A percentile compares a stretch with the other conserved stretches of the same genome.
Conservation (phyloP, 2,113 vertebrate species). For the Centrocercus urophasianus region DNA sequence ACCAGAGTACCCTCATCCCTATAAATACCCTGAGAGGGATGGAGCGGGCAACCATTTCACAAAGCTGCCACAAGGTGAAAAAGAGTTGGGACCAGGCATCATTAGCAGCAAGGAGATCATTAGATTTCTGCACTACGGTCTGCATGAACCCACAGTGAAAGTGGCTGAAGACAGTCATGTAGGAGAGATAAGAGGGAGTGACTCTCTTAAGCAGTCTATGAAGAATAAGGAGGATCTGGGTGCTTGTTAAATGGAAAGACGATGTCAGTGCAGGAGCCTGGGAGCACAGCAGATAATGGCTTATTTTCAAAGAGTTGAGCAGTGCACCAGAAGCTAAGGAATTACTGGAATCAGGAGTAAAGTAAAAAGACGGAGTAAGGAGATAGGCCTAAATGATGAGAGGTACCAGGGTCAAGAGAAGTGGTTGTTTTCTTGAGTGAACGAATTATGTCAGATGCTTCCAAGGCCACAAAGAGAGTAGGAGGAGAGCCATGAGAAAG, state of each 20-base stretch:
- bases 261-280: slow-evolving; percentile 29
- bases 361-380: slow-evolving; percentile 44
- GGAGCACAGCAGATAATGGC: slow-evolving; percentile 68
- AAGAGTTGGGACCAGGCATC: slow-evolving; percentile 27
- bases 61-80: slow-evolving; percentile 2
- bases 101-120: slow-evolving; percentile 62
- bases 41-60: slow-evolving; percentile 51
- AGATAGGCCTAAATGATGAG: slow-evolving; percentile 46
- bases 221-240: slow-evolving; percentile 67
- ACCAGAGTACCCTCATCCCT: neutral
- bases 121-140: slow-evolving; percentile 12
- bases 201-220: slow-evolving; percentile 45
- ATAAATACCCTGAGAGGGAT: neutral
- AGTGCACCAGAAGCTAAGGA: slow-evolving; percentile 49
- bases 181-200: slow-evolving; percentile 33
- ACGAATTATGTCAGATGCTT: slow-evolving; percentile 57
- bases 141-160: slow-evolving; percentile 17
- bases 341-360: slow-evolving; percentile 58
- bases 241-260: slow-evolving; percentile 61
- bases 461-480: slow-evolving; percentile 34
- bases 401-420: slow-evolving; percentile 51
- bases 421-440: slow-evolving; percentile 52
- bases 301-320: slow-evolving; percentile 62
- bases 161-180: slow-evolving; percentile 30
- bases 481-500: slow-evolving; percentile 40